Percentiles rank a stretch among this genome's conserved stretches.
These are phyloP conservation scores for Xylophagus ater DNA, from an alignment of 2,888 invertebrate genomes.

Conservation along the genomic window DNA sequence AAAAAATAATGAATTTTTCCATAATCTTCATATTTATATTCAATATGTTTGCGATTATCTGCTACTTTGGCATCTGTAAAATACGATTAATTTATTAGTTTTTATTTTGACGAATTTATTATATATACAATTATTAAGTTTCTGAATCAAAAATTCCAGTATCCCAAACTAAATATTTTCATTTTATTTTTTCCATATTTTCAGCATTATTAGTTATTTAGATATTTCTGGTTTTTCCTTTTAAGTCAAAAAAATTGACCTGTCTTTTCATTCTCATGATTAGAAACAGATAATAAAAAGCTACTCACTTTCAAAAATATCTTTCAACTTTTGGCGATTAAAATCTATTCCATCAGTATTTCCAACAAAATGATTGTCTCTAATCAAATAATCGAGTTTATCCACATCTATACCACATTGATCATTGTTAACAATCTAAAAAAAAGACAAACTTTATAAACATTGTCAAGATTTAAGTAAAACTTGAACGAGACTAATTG, in stretches of 20 bases:
- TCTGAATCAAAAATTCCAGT: too few relatives aligned
- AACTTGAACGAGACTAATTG: neutral
- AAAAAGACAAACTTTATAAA: neutral
- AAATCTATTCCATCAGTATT: slow-evolving; percentile 4
- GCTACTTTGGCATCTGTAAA: slow-evolving; percentile 25
- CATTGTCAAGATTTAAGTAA: neutral
- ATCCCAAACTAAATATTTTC: too few relatives aligned
- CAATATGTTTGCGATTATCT: slow-evolving; percentile 29
- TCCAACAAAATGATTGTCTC: slow-evolving; percentile 41
- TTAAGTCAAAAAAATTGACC: too few relatives aligned
- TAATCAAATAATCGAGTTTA: slow-evolving; percentile 54
- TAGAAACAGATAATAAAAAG: neutral
- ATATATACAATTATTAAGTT: too few relatives aligned
- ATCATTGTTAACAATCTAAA: slow-evolving; percentile 12
- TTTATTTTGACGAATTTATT: too few relatives aligned
- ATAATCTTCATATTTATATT: slow-evolving; percentile 41
- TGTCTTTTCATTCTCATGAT: too few relatives aligned
- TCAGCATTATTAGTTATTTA: too few relatives aligned
- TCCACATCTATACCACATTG: slow-evolving; percentile 49
- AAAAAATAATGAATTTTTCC: slow-evolving; percentile 41
- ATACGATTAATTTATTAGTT: neutral
- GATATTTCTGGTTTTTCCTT: too few relatives aligned
- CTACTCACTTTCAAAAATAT: slow-evolving; percentile 24
- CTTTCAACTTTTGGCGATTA: neutral
- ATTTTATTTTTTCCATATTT: too few relatives aligned